Conservation (phyloP, 2,113 vertebrate genomes). For the Stercorarius parasiticus region DNA sequence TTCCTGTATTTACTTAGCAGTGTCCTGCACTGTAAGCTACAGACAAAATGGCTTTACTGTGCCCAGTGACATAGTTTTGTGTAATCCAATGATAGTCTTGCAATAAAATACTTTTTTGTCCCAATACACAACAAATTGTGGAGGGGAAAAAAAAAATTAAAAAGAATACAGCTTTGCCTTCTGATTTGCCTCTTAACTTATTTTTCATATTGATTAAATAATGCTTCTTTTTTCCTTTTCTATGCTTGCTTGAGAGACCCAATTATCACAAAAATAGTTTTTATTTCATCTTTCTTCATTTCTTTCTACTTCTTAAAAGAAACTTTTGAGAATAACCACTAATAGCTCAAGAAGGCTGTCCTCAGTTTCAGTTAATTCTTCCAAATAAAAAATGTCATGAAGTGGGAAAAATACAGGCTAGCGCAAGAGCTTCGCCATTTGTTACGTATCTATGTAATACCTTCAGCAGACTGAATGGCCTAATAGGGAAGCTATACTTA, state of each 20-base stretch:
- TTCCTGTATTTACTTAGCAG: neutral
- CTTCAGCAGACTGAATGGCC: neutral
- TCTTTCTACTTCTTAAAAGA: neutral
- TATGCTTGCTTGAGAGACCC: neutral
- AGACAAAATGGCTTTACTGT: neutral
- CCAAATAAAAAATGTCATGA: neutral
- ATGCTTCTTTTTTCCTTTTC: neutral
- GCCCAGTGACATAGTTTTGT: neutral
- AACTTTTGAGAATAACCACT: neutral
- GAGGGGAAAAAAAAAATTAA: neutral
- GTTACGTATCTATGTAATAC: neutral
- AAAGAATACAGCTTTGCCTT: neutral
- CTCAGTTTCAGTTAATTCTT: neutral
- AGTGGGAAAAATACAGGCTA: neutral
- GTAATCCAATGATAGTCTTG: neutral
- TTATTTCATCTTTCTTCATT: neutral
- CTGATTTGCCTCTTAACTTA: neutral
- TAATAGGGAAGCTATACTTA: neutral
- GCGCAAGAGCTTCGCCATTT: neutral
- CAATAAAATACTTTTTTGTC: neutral
- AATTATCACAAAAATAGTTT: neutral
- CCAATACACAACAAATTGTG: neutral
- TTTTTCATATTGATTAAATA: neutral
- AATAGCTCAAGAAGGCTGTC: neutral
- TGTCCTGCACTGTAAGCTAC: neutral